These are phyloP conservation scores for Muricea muricata DNA, from an alignment of 92 coral and sea anemone genomes.

Conservation along the genomic window DNA sequence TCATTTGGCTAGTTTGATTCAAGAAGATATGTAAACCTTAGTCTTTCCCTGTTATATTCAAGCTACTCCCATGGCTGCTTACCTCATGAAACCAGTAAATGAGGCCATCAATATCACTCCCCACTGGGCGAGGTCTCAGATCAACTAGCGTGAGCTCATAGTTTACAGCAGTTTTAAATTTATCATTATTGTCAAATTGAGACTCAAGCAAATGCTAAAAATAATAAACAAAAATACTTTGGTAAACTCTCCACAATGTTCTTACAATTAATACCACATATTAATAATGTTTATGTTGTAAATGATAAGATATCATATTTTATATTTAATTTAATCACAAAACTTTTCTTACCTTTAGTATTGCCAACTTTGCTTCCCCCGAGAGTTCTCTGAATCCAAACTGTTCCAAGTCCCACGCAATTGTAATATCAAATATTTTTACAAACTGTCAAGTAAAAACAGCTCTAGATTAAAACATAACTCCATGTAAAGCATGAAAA, in stretches of 20 bases:
- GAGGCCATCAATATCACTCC: conserved; percentile 92
- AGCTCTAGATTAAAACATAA: background rate
- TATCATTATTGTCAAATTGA: conserved; percentile 93
- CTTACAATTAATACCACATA: too few species aligned
- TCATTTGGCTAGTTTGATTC: too few species aligned
- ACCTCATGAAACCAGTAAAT: conserved; percentile 99
- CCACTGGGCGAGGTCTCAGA: conserved; percentile 85
- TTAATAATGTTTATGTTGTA: background rate
- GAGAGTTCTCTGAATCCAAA: conserved; percentile 91
- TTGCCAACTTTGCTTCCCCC: conserved; percentile 79
- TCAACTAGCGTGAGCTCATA: conserved; percentile 82
- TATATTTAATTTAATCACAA: background rate
- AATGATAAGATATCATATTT: background rate
- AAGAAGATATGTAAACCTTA: too few species aligned
- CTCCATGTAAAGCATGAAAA: too few species aligned
- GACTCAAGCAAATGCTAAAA: conserved; percentile 68
- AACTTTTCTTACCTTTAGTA: conserved; percentile 75
- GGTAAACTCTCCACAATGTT: background rate
- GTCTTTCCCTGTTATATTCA: background rate
- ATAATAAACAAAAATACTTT: conserved; percentile 58
- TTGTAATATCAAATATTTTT: conserved; percentile 70
- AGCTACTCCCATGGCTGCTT: too few species aligned
- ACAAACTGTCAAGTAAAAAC: conserved; percentile 66
- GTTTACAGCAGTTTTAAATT: conserved; percentile 81
- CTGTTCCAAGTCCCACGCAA: conserved; percentile 95